These are phyloP conservation scores for Sanderia malayensis DNA, from an alignment of 30 jellyfish, hydroid and myxozoan genomes.

Conservation along the genomic window DNA sequence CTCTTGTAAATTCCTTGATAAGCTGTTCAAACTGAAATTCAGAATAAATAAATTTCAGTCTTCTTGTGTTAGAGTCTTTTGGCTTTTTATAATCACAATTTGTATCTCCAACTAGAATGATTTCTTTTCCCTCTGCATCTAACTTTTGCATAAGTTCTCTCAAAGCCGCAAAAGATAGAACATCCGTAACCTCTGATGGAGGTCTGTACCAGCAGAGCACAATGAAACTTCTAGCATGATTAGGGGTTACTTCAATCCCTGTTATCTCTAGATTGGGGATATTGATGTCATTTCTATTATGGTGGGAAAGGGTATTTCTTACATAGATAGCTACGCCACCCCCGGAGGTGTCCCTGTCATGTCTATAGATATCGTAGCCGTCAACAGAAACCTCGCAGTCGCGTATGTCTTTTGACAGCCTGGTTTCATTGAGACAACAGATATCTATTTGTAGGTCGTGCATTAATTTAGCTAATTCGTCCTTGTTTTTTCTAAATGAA, in stretches of 20 bases:
- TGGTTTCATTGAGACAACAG: conserved; percentile 39
- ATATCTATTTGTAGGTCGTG: conserved; percentile 18
- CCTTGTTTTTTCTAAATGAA: conserved; percentile 26
- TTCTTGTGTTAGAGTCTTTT: background rate
- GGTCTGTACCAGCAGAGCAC: too few species aligned
- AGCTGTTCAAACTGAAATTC: conserved; percentile 17
- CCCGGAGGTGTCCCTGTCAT: conserved; percentile 32
- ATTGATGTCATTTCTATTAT: conserved; percentile 7
- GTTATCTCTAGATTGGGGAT: too few species aligned
- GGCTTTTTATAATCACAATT: conserved; percentile 2
- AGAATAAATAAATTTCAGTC: background rate
- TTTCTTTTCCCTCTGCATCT: conserved; percentile 28
- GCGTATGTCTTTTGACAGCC: conserved; percentile 21
- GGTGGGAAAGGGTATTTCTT: conserved; percentile 25
- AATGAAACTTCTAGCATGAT: too few species aligned
- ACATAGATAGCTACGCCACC: too few species aligned
- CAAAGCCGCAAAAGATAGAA: too few species aligned
- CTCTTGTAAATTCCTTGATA: conserved; percentile 2
- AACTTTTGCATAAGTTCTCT: conserved; percentile 3
- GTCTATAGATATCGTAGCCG: conserved; percentile 18
- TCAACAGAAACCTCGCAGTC: conserved; percentile 24
- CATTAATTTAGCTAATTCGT: conserved; percentile 4
- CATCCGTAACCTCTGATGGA: too few species aligned
- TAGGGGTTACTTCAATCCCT: conserved; percentile 15
- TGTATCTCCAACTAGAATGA: conserved; percentile 21